A percentile compares a stretch with the other conserved stretches of the same genome.
These are phyloP conservation scores for Psettodes erumei DNA, from an alignment of 2,113 vertebrate species.

Conservation along the genomic window DNA sequence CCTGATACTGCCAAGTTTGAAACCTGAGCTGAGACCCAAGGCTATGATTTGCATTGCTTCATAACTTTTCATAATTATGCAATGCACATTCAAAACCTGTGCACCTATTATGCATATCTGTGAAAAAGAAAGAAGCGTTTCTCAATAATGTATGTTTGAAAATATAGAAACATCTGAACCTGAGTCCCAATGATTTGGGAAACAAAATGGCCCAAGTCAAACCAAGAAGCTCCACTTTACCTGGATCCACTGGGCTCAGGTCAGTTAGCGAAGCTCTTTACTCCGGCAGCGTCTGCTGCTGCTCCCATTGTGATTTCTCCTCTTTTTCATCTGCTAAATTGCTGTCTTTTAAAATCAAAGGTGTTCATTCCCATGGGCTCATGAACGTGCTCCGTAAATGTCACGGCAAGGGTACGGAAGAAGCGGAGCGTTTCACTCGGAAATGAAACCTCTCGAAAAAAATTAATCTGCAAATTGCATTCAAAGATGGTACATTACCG, in stretches of 20 bases:
- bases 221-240: background rate
- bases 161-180: no score
- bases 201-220: background rate
- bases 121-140: no score
- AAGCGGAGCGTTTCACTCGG: conserved; percentile 37
- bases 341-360: background rate
- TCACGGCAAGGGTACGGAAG: background rate
- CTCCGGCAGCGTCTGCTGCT: no score
- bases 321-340: background rate
- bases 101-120: no score
- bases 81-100: no score
- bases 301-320: background rate
- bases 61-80: no score
- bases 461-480: conserved; percentile 8
- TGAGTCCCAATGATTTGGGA: no score
- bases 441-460: conserved; percentile 46
- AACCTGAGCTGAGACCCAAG: no score
- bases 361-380: background rate
- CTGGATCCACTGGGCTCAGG: background rate
- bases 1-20: no score
- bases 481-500: background rate
- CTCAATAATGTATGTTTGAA: no score
- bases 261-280: background rate
- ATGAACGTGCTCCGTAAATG: background rate
- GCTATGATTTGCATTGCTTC: no score